Percentiles rank a stretch among this genome's conserved stretches.
These are phyloP conservation scores for Eudemis profundana DNA, from an alignment of 2,888 invertebrate genomes.

Conservation along the genomic window DNA sequence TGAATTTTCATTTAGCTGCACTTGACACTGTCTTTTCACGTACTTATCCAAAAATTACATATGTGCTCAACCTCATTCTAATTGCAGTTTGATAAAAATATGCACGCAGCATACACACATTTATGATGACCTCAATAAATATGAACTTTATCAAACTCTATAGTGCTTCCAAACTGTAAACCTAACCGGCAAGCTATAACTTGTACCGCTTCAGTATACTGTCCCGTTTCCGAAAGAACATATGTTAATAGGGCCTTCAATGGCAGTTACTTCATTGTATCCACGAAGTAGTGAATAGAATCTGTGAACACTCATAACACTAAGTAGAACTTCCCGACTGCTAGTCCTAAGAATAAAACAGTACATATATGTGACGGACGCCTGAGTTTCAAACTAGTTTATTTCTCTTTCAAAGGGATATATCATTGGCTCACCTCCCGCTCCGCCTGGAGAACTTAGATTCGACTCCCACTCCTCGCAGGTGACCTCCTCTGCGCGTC, in stretches of 20 bases:
- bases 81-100: no score
- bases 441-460: no score
- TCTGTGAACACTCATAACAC: not conserved
- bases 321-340: not conserved
- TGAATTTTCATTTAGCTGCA: no score
- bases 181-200: conserved; percentile 3
- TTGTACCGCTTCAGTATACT: not conserved
- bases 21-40: no score
- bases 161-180: conserved; percentile 15
- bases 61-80: no score
- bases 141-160: conserved; percentile 24
- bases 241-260: not conserved
- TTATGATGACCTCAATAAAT: conserved; percentile 7
- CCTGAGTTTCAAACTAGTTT: not conserved
- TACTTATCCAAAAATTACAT: no score
- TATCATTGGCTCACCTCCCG: no score
- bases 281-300: not conserved
- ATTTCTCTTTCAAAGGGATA: no score
- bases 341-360: not conserved
- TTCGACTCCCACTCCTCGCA: no score
- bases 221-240: not conserved
- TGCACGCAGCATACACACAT: not conserved
- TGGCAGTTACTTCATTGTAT: not conserved
- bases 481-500: no score
- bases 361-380: not conserved